A percentile compares a stretch with the other conserved stretches of the same genome.
Evolutionary conservation across 2,113 vertebrate species (phyloP).

Genomic region (Paramormyrops kingsleyae): DNA sequence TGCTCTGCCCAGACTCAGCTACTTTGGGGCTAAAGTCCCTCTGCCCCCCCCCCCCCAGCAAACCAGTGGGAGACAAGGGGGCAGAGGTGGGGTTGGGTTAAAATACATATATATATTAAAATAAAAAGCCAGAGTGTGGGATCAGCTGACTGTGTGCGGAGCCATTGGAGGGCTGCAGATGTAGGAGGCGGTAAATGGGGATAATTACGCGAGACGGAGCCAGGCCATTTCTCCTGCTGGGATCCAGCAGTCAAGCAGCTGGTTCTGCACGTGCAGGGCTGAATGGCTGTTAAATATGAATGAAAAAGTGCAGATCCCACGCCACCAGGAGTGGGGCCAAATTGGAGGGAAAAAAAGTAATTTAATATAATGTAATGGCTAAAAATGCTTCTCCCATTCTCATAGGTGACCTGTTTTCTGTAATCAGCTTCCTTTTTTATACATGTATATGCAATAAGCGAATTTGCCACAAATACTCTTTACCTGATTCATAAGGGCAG

Average conservation of each 20-base stretch:
- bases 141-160: slow-evolving; percentile 52
- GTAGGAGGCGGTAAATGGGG: slow-evolving; percentile 50
- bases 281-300: slow-evolving; percentile 41
- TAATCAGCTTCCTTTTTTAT: slow-evolving; percentile 27
- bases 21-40: background rate
- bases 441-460: slow-evolving; percentile 21
- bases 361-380: slow-evolving; percentile 26
- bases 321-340: slow-evolving; percentile 22
- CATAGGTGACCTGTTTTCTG: slow-evolving; percentile 32
- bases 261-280: slow-evolving; percentile 36
- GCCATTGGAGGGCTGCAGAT: slow-evolving; percentile 43
- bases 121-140: slow-evolving; percentile 47
- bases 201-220: slow-evolving; percentile 51
- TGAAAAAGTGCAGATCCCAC: slow-evolving; percentile 13
- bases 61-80: background rate
- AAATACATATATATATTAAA: slow-evolving; percentile 23
- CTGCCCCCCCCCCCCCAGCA: background rate
- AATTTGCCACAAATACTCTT: slow-evolving; percentile 13
- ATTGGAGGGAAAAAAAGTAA: slow-evolving; percentile 12
- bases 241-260: slow-evolving; percentile 44
- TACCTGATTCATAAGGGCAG: background rate
- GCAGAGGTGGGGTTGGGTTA: background rate
- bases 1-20: slow-evolving; percentile 5
- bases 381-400: slow-evolving; percentile 15
- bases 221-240: slow-evolving; percentile 49